Percentiles rank a stretch among this genome's conserved stretches.
Conservation (phyloP, 2,113 vertebrate genomes). For the Sturnira hondurensis region DNA sequence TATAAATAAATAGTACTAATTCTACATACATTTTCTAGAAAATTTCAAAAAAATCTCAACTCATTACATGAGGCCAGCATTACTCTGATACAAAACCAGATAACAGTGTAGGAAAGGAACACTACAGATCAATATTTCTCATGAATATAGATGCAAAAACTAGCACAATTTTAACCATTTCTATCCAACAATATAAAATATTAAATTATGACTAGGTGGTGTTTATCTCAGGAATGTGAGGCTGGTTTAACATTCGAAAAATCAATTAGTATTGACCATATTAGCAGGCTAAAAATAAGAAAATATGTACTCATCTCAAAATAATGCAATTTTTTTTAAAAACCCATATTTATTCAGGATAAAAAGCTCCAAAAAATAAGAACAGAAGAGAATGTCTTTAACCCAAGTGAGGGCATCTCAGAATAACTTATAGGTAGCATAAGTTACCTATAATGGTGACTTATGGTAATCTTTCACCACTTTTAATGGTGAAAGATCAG, state of each 20-base stretch:
- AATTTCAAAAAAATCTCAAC: not conserved
- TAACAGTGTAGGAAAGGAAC: not conserved
- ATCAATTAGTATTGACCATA: not conserved
- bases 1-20: not conserved
- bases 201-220: not conserved
- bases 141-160: not conserved
- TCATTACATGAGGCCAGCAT: not conserved
- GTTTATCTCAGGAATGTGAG: not conserved
- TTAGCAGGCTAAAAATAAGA: not conserved
- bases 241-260: not conserved
- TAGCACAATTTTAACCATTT: not conserved
- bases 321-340: not conserved
- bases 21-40: not conserved
- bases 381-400: not conserved
- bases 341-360: not conserved
- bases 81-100: not conserved
- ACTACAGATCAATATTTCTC: not conserved
- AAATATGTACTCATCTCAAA: not conserved
- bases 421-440: not conserved
- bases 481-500: not conserved
- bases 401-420: not conserved
- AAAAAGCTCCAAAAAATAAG: not conserved
- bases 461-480: too few species aligned
- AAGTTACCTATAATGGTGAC: too few species aligned
- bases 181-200: not conserved